Percentiles rank a stretch among this genome's conserved stretches.
phyloP scores from a whole-genome alignment of 2,888 invertebrate species.

The Pammene fasciana region DNA sequence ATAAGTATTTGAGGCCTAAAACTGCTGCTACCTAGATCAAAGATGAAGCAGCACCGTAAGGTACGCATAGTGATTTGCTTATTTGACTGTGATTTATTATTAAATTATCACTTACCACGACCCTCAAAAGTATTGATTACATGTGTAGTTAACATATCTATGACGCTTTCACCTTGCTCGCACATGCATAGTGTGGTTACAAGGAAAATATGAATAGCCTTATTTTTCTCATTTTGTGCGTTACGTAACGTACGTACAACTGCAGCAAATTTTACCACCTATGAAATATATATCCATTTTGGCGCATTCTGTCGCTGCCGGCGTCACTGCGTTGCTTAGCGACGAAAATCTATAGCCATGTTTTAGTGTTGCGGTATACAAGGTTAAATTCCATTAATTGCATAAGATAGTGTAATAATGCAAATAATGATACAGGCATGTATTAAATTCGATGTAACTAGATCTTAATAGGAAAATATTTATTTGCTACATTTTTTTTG shows the following conservation, averaged over 20 bases:
- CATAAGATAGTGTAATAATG: slow-evolving; percentile 10
- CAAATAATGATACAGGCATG: not conserved
- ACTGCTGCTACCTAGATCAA: slow-evolving; percentile 20
- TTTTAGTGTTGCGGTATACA: slow-evolving; percentile 15
- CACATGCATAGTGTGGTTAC: slow-evolving; percentile 2
- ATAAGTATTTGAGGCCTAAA: slow-evolving; percentile 35
- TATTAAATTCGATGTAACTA: not conserved
- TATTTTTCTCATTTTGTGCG: slow-evolving; percentile 15
- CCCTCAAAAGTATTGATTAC: slow-evolving; percentile 42
- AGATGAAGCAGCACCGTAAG: slow-evolving; percentile 39
- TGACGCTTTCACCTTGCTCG: slow-evolving; percentile 20
- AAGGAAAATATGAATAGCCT: slow-evolving; percentile 12
- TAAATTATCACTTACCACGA: slow-evolving; percentile 33
- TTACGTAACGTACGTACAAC: slow-evolving; percentile 28
- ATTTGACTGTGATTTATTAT: slow-evolving; percentile 33
- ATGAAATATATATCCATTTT: slow-evolving; percentile 47
- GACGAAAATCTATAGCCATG: slow-evolving; percentile 51
- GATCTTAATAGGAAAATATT: not conserved
- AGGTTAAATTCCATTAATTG: slow-evolving; percentile 17
- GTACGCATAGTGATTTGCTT: slow-evolving; percentile 34
- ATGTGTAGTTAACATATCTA: slow-evolving; percentile 16
- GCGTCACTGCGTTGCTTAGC: slow-evolving; percentile 67
- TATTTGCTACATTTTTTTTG: not conserved
- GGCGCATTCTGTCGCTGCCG: slow-evolving; percentile 69
- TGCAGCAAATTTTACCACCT: slow-evolving; percentile 21